Evolutionary conservation across 2,797 vertebrate species (phyloP).

Genomic region (Halcyon leucocephala): DNA sequence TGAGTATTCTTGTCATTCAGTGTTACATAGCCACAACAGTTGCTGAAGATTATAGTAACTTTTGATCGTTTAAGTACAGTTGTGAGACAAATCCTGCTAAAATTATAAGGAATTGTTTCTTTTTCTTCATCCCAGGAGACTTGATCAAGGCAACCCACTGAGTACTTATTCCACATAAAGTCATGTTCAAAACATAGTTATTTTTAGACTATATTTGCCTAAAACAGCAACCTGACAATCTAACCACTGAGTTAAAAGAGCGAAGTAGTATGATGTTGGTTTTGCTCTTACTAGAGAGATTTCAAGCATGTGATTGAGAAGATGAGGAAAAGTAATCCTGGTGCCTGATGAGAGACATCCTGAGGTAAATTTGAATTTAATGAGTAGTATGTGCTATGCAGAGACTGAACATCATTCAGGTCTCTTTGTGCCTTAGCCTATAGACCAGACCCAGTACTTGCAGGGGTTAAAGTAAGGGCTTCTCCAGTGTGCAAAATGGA

Average conservation of each 20-base stretch:
- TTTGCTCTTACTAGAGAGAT: not conserved
- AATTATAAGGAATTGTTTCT: not conserved
- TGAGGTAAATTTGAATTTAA: not conserved
- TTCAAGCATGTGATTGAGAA: rapidly evolving
- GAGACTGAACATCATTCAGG: not conserved
- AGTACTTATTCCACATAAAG: not conserved
- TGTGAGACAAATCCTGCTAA: not conserved
- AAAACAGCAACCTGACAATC: not conserved
- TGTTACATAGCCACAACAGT: not conserved
- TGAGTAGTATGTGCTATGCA: not conserved
- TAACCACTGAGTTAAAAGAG: not conserved
- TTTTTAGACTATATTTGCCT: not conserved
- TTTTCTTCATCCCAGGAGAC: not conserved
- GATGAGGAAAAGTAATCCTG: not conserved
- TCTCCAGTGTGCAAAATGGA: not conserved
- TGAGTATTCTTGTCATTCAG: not conserved
- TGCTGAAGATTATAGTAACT: not conserved
- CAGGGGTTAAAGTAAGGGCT: not conserved
- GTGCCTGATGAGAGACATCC: not conserved
- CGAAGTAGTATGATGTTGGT: not conserved
- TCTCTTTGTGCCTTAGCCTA: not conserved
- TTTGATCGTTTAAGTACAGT: not conserved
- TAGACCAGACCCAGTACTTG: not conserved
- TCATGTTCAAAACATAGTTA: not conserved
- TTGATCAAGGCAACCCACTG: not conserved